Evolutionary conservation across 1,140 invertebrate genomes (phyloP).

Genomic region (Acyrthosiphon pisum): DNA sequence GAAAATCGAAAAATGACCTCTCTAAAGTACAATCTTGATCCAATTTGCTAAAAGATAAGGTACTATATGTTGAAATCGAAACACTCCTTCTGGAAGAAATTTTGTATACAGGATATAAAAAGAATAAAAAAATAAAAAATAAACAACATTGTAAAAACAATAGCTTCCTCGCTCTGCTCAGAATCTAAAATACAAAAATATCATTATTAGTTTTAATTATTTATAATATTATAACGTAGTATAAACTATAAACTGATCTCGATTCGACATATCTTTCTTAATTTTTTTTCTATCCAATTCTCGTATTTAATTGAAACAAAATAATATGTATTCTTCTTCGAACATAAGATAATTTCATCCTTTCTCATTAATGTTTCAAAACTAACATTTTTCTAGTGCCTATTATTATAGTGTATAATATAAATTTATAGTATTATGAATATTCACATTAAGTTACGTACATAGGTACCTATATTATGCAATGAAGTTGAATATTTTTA

Average conservation of each 20-base stretch:
- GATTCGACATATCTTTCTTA: neutral
- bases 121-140: too few species aligned
- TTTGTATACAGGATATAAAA: too few species aligned
- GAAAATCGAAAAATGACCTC: too few species aligned
- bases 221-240: neutral
- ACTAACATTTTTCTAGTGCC: neutral
- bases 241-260: neutral
- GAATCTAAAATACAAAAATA: neutral
- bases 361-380: neutral
- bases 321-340: neutral
- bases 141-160: too few species aligned
- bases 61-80: too few species aligned
- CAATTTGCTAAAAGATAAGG: too few species aligned
- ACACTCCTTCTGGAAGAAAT: too few species aligned
- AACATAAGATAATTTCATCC: neutral
- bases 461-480: neutral
- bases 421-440: neutral
- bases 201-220: neutral
- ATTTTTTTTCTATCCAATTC: neutral
- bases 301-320: too few species aligned
- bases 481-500: neutral
- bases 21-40: too few species aligned
- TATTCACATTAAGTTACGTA: neutral
- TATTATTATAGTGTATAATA: neutral
- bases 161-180: too few species aligned